These are phyloP conservation scores for Myotis yumanensis DNA, from an alignment of 2,113 vertebrate genomes.

Conservation along the genomic window DNA sequence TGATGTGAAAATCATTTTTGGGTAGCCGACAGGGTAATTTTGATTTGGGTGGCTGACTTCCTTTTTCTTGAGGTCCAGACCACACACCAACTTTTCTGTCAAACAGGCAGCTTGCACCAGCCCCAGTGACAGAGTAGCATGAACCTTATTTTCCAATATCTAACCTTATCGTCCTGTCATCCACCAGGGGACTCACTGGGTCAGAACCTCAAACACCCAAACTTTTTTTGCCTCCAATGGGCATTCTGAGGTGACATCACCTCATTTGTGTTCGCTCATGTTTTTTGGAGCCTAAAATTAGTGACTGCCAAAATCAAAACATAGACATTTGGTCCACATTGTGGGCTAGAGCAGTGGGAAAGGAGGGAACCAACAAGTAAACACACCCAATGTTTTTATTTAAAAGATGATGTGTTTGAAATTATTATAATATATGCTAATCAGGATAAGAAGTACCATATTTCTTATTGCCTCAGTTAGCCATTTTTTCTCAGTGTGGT, in stretches of 20 bases:
- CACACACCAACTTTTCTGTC: conserved; percentile 73
- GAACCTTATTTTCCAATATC: conserved; percentile 70
- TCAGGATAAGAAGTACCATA: background rate
- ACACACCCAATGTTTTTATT: background rate
- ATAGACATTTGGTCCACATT: background rate
- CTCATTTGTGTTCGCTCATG: background rate
- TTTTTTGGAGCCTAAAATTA: conserved; percentile 40
- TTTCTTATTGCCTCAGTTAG: conserved; percentile 9
- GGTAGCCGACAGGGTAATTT: conserved; percentile 64
- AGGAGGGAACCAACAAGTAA: background rate
- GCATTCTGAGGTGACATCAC: conserved; percentile 51
- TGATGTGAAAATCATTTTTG: conserved; percentile 73
- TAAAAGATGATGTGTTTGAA: background rate
- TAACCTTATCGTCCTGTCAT: conserved; percentile 62
- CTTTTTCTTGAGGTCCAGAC: conserved; percentile 73
- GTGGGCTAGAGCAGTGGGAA: background rate
- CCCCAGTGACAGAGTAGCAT: conserved; percentile 57
- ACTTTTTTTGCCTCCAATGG: conserved; percentile 5
- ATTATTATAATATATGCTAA: background rate
- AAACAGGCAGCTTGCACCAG: conserved; percentile 55
- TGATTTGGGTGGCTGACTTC: conserved; percentile 72
- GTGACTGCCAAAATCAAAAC: background rate
- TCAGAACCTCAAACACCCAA: background rate
- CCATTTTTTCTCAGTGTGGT: background rate
- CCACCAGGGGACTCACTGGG: background rate